Base-by-base conservation (phyloP, 2,797 vertebrate species). In the Karalla daura region DNA sequence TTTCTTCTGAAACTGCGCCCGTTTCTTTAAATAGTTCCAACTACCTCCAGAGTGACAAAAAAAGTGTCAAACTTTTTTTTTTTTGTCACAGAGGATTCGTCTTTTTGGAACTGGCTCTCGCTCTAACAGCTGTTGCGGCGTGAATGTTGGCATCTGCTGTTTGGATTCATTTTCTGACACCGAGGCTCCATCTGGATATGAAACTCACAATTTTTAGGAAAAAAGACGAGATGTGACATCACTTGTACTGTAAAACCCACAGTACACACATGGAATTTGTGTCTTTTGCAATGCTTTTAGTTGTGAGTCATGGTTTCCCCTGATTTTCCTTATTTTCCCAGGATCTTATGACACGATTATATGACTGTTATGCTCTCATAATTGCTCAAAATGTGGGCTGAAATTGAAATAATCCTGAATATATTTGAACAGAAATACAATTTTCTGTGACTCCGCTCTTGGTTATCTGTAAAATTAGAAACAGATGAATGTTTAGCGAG, bases 331-430 rank as follows among this genome's bases (percentile, higher is more conserved):
- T 61, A 18, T 33, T 49, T 64, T 9, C 0, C 0, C 25, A 40
- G 40, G 44, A 61, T 64, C 63, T 54, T 44, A 59, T 60, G 30
- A 55, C 30, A 12, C 28, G 50, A 63, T 64, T 63, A 68, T 13
- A 53, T 21, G 21, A 59, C 51, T n/a, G n/a, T n/a, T n/a, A n/a
- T n/a, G n/a, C n/a, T n/a, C 39, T 66, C 78, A 66, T 71, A 62
- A 74, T 86, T 82, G 86, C 73, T 85, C 69, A 68, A 63, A 73
- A 27, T 50, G 9, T 28, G 4, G 9, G 30, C 55, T 43, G 23
- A 65, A 54, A 54, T 53, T 32, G 53, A 17, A 75, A 47, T n/a
- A 52, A 73, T 50, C 46, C 35, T 18, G 14, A 46, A 49, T 35
- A 32, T 46, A 17, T 56, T 45, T 41, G 37, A 12, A 54, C 12